A percentile compares a stretch with the other conserved stretches of the same genome.
phyloP scores from a whole-genome alignment of 2,888 invertebrate genomes.

The Elegia similella region DNA sequence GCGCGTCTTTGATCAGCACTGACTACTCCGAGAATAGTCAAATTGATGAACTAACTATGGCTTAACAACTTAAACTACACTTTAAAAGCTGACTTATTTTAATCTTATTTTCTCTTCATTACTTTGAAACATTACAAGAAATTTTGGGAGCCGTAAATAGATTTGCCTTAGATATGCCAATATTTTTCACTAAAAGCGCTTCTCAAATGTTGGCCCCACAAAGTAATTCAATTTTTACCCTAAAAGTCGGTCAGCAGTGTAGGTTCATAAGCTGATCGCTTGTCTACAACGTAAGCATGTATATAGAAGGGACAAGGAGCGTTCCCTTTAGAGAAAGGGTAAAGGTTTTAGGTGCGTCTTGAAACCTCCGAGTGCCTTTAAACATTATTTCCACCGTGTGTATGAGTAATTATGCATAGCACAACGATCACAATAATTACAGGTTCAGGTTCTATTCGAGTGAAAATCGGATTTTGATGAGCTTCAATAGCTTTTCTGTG shows the following conservation, averaged over 20 bases:
- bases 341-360: slow-evolving; percentile 53
- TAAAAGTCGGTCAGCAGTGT: slow-evolving; percentile 55
- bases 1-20: slow-evolving; percentile 76
- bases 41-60: slow-evolving; percentile 59
- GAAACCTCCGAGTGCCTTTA: slow-evolving; percentile 44
- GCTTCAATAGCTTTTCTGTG: slow-evolving; percentile 25
- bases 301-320: slow-evolving; percentile 32
- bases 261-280: slow-evolving; percentile 45
- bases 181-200: not conserved
- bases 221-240: slow-evolving; percentile 61
- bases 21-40: slow-evolving; percentile 62
- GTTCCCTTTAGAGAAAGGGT: slow-evolving; percentile 33
- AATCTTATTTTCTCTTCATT: slow-evolving; percentile 20
- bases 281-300: slow-evolving; percentile 28
- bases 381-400: slow-evolving; percentile 62
- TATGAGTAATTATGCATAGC: slow-evolving; percentile 59
- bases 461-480: slow-evolving; percentile 30
- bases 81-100: slow-evolving; percentile 30
- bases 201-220: not conserved
- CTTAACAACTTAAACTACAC: slow-evolving; percentile 42
- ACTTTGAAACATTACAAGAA: slow-evolving; percentile 20
- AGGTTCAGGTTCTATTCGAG: slow-evolving; percentile 27
- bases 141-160: slow-evolving; percentile 34
- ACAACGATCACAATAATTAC: slow-evolving; percentile 52
- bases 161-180: slow-evolving; percentile 8